Evolutionary conservation across 92 coral and sea anemone genomes (phyloP).

Genomic region (Zoanthus sociatus): DNA sequence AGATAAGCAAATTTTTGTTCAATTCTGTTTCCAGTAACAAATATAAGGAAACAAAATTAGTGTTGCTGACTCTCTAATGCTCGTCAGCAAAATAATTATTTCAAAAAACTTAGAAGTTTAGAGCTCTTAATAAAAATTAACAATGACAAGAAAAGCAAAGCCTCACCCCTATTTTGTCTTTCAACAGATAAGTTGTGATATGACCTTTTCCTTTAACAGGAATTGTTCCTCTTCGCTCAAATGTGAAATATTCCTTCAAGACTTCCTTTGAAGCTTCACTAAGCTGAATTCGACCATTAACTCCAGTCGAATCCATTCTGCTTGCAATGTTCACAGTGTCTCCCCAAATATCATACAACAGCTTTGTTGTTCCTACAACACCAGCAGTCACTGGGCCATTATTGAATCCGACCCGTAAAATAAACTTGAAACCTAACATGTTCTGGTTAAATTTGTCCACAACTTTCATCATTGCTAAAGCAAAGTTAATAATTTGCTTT

Average conservation of each 20-base stretch:
- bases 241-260: conserved; percentile 87
- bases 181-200: conserved; percentile 89
- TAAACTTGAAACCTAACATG: conserved; percentile 96
- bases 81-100: too few species aligned
- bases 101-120: too few species aligned
- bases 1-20: too few species aligned
- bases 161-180: conserved; percentile 83
- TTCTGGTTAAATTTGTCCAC: conserved; percentile 92
- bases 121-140: too few species aligned
- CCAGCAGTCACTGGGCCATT: conserved; percentile 99
- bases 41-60: too few species aligned
- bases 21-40: too few species aligned
- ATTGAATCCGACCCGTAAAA: conserved; percentile 93
- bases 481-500: conserved; percentile 93
- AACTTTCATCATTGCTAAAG: conserved; percentile 94
- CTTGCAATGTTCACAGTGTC: conserved; percentile 99
- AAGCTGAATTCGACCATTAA: conserved; percentile 87
- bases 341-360: conserved; percentile 99
- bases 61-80: too few species aligned
- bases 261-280: conserved; percentile 92
- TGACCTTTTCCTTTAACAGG: conserved; percentile 96
- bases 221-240: conserved; percentile 93
- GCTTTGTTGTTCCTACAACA: conserved; percentile 95
- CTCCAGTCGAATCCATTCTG: conserved; percentile 98
- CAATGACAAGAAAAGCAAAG: background rate